Base-by-base conservation (phyloP, 1,140 invertebrate species). In the Telenomus remus region DNA sequence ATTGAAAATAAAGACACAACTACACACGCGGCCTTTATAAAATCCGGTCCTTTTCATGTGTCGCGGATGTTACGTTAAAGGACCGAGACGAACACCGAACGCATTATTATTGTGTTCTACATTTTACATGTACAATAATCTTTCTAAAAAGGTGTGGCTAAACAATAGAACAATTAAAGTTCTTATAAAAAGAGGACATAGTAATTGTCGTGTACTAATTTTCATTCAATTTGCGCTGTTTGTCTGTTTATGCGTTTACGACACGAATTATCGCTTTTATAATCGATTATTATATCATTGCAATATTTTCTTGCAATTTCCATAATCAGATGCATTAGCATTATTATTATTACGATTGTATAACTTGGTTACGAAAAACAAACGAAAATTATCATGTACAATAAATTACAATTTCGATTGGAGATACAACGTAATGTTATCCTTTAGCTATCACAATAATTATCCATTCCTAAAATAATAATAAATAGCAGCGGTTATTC, bases 51-150 rank as follows among this genome's bases (percentile, higher is more conserved):
- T 64, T 69, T 68, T 74, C 16, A 59, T 43, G 13, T 37, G 19
- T 16, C 60, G 66, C 60, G 65, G 73, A 70, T 55, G 66, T 76
- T 70, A 65, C 73, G 73, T 65, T 76, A 60, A 70, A 70, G 55
- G 46, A 76, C 65, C 65, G 65, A 70, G 64, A 76, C 60, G 71
- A 75, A 59, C 43, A 63, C 57, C 71, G 60, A 75, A 68, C 57
- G 64, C 48, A 57, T 68, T 66, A 66, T 68, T 64, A 69, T 69
- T 64, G 71, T 56, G 72, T 75, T 75, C 72, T 35, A 75, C 64
- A 75, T 75, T n/a, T 75, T 69, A 59, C 64, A 64, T 69, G 64
- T 54, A 65, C 65, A 65, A 64, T 75, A 69, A 74, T 75, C 64
- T 75, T 60, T 51, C 60, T 60, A 64, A 75, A 68, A 64, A 75